A percentile compares a stretch with the other conserved stretches of the same genome.
Evolutionary conservation across 2,797 vertebrate species (phyloP).

Genomic region (Phalanger gymnotis): DNA sequence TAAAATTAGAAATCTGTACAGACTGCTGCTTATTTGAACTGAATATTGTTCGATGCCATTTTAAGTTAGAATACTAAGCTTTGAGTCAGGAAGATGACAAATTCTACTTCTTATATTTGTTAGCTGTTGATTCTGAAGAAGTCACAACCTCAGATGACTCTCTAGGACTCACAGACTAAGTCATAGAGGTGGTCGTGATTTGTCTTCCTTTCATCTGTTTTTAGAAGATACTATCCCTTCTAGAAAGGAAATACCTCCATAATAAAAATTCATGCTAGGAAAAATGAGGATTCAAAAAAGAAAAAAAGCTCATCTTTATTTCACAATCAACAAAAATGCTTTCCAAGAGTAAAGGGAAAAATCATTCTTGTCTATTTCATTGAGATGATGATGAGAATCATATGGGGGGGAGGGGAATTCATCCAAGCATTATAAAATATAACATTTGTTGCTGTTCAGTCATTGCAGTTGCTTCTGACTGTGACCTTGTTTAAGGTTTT

Average conservation of each 20-base stretch:
- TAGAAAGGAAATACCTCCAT: not conserved
- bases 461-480: not conserved
- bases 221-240: not conserved
- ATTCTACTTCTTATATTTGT: not conserved
- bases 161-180: not conserved
- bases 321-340: not conserved
- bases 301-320: not conserved
- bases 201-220: not conserved
- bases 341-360: not conserved
- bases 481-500: not conserved
- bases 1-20: not conserved
- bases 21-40: not conserved
- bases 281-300: not conserved
- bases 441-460: not conserved
- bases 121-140: not conserved
- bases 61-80: not conserved
- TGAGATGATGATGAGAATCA: not conserved
- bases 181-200: not conserved
- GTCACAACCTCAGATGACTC: not conserved
- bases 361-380: not conserved
- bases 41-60: not conserved
- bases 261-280: not conserved
- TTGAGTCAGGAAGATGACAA: not conserved
- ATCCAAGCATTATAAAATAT: not conserved
- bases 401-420: not conserved